phyloP scores from a whole-genome alignment of 2,113 vertebrate species.

The Marmota monax region DNA sequence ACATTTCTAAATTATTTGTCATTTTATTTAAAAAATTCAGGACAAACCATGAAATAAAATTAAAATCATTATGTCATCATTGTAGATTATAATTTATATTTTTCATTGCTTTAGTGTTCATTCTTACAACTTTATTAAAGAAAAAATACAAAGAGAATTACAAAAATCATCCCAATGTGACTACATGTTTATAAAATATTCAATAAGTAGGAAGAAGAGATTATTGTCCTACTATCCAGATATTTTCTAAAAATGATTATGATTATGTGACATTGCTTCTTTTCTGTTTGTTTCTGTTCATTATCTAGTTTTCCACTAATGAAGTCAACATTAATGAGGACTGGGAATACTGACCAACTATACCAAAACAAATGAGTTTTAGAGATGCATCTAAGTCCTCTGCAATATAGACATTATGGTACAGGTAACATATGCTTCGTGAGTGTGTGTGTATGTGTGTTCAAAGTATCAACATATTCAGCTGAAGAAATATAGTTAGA shows the following conservation, averaged over 20 bases:
- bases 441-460: not conserved
- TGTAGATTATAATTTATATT: not conserved
- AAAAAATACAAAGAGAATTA: not conserved
- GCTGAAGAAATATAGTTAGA: not conserved
- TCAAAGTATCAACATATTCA: not conserved
- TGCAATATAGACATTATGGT: not conserved
- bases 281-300: constrained; percentile 6
- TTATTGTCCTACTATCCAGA: not conserved
- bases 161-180: not conserved
- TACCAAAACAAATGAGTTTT: not conserved
- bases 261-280: not conserved
- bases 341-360: not conserved
- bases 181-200: constrained; percentile 19
- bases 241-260: not conserved
- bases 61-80: not conserved
- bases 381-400: not conserved
- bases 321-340: not conserved
- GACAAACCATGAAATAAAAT: constrained; percentile 7
- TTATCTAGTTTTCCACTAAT: constrained; percentile 10
- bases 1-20: not conserved
- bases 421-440: not conserved
- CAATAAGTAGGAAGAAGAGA: not conserved
- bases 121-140: not conserved
- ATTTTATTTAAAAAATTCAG: constrained; percentile 34
- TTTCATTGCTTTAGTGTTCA: not conserved